Base-by-base conservation (phyloP, 2,113 vertebrate species). In the Panurus biarmicus region DNA sequence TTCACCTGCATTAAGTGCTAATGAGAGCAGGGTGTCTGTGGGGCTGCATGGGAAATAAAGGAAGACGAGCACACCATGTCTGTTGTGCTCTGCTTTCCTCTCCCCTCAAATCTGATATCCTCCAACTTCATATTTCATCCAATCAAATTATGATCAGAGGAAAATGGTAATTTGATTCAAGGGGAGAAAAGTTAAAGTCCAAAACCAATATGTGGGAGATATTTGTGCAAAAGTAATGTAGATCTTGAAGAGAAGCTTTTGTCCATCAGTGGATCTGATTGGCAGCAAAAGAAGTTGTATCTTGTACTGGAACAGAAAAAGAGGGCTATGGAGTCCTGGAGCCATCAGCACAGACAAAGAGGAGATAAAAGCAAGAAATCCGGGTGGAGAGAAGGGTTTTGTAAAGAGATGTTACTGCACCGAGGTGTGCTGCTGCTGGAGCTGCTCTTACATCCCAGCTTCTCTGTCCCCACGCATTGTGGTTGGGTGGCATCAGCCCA, bases 1-100 rank as follows among this genome's bases (percentile, higher is more conserved):
- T 91, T 91, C 94, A 91, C 87, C 85, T 90, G 66, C 89, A 36
- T 77, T 65, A 78, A 85, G 89, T 95, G 95, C 76, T 95, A 94
- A 95, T 88, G 89, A 93, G 89, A 85, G 82, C 56, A 77, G 47
- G 28, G 67, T 74, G 71, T 76, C 75, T 53, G 80, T 62, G 33
- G 75, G 71, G 58, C 73, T 73, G 87, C 61, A 48, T n/a, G 50
- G 48, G 85, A 87, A 87, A 62, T 85, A 87, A 85, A 87, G 62
- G 31, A 61, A 71, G 74, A 67, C 0, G 28, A 82, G 20, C 5
- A 4, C 2, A 3, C 22, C 1, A 3, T 0, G 3, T 69, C 85
- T 66, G 33, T 45, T 6, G 2, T 80, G 24, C 78, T 87, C 56
- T 73, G 67, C 73, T 77, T 67, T 72, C 47, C 45, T 44, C 54